Evolutionary conservation across 2,797 vertebrate species (phyloP).

Genomic region (Coregonus ussuriensis): DNA sequence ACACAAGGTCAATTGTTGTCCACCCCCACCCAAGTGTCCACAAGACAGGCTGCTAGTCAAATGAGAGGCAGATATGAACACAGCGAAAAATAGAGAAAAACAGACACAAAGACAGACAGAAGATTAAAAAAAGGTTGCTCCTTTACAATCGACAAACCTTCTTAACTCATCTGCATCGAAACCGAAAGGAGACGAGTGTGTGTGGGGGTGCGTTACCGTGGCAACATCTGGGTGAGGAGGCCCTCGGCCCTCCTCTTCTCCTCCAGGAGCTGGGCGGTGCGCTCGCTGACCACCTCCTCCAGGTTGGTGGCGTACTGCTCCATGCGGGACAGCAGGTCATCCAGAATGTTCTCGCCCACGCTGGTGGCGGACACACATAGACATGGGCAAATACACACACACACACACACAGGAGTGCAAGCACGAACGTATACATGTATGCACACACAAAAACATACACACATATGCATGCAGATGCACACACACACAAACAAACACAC

Average conservation of each 20-base stretch:
- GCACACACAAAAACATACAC: constrained; percentile 9
- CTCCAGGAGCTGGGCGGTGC: constrained; percentile 50
- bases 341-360: constrained; percentile 53
- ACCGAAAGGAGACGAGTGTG: neutral
- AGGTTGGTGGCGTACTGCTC: constrained; percentile 58
- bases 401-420: neutral
- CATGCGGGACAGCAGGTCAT: constrained; percentile 54
- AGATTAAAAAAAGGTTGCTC: neutral
- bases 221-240: constrained; percentile 61
- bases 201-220: constrained; percentile 43
- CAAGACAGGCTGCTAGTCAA: neutral
- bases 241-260: constrained; percentile 56
- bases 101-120: constrained; percentile 1
- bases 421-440: no score
- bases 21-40: no score
- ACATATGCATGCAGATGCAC: constrained; percentile 23
- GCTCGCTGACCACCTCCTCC: constrained; percentile 57
- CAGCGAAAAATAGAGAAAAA: constrained; percentile 3
- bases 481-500: constrained; percentile 3
- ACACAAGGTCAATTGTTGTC: no score
- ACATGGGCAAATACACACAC: constrained; percentile 10
- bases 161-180: constrained; percentile 26
- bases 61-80: neutral
- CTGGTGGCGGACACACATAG: constrained; percentile 5
- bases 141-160: no score